Conservation (phyloP, 2,888 invertebrate genomes). For the Litoditis marina region DNA sequence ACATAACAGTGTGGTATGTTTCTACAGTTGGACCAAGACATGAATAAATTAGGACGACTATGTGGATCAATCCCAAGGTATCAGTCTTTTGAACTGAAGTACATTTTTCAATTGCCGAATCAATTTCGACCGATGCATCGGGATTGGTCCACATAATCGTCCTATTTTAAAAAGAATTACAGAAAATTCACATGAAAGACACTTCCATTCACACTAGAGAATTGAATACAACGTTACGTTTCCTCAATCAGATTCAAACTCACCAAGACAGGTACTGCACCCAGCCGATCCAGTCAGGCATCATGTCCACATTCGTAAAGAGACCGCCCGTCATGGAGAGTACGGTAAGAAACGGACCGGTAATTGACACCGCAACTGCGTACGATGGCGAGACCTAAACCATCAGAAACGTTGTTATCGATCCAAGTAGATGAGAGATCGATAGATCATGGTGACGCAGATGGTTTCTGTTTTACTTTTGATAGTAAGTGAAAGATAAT, state of each 20-base stretch:
- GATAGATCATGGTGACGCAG: no score
- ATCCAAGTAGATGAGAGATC: no score
- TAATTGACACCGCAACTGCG: constrained; percentile 52
- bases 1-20: no score
- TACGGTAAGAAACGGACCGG: constrained; percentile 54
- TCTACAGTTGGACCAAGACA: no score
- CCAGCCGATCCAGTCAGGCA: constrained; percentile 53
- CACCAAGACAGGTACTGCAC: constrained; percentile 55
- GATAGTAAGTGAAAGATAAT: constrained; percentile 1
- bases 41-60: no score
- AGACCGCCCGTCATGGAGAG: constrained; percentile 57
- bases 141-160: no score
- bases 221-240: not conserved
- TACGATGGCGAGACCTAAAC: constrained; percentile 45
- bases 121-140: not conserved
- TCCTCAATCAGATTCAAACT: constrained; percentile 1
- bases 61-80: no score
- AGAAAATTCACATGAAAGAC: not conserved
- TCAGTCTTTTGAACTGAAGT: no score
- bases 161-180: not conserved
- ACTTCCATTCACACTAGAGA: not conserved
- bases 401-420: not conserved
- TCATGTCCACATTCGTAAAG: constrained; percentile 47
- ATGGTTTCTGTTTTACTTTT: not conserved
- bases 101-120: no score